Evolutionary conservation across 2,888 invertebrate genomes (phyloP).

Genomic region (Allophyes oxyacanthae): DNA sequence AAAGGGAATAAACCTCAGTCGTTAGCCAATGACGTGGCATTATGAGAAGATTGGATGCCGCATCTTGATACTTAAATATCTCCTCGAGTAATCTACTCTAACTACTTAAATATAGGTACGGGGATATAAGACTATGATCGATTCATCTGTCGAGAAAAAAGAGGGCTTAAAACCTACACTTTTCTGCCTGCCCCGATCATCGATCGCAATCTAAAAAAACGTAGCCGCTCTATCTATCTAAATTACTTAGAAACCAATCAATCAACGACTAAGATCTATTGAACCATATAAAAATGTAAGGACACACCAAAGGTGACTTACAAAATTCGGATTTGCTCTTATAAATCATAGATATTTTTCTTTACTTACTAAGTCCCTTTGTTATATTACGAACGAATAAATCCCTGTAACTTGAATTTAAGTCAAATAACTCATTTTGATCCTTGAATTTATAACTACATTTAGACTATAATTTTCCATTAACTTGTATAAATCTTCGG

Average conservation of each 20-base stretch:
- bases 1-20: slow-evolving; percentile 55
- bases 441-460: no score
- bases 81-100: slow-evolving; percentile 29
- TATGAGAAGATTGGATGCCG: slow-evolving; percentile 55
- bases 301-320: slow-evolving; percentile 13
- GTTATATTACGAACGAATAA: background rate
- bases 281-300: slow-evolving; percentile 41
- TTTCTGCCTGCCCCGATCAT: slow-evolving; percentile 24
- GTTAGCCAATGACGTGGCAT: slow-evolving; percentile 64
- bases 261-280: slow-evolving; percentile 48
- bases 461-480: no score
- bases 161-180: slow-evolving; percentile 9
- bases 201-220: slow-evolving; percentile 44
- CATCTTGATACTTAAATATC: slow-evolving; percentile 54
- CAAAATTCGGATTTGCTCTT: slow-evolving; percentile 21
- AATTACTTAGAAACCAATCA: slow-evolving; percentile 47
- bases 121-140: slow-evolving; percentile 11
- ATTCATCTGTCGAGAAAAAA: slow-evolving; percentile 22
- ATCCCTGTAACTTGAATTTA: no score
- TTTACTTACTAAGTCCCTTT: background rate
- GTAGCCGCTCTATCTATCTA: slow-evolving; percentile 33
- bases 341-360: slow-evolving; percentile 6
- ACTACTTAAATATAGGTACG: slow-evolving; percentile 18
- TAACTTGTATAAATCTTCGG: no score
- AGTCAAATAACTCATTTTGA: no score